These are phyloP conservation scores for Adelphocoris suturalis DNA, from an alignment of 2,888 invertebrate species.

Conservation along the genomic window DNA sequence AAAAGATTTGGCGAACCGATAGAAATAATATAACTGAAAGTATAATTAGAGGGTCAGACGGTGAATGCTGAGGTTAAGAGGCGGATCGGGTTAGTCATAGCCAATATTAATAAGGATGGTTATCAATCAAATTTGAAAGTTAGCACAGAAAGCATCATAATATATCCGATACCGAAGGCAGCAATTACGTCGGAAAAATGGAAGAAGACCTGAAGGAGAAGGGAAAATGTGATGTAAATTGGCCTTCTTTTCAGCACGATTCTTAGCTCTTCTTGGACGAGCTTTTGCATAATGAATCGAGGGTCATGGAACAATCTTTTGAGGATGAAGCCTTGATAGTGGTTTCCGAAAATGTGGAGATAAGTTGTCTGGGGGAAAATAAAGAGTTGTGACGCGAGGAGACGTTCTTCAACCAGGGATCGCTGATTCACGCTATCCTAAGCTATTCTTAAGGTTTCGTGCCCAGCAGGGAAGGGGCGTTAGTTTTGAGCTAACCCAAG, in stretches of 20 bases:
- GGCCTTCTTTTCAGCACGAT: not conserved
- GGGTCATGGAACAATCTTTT: not conserved
- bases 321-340: not conserved
- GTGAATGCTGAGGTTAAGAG: not conserved
- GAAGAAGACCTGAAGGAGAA: not conserved
- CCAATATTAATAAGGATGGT: not conserved
- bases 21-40: not conserved
- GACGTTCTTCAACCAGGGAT: too few species aligned
- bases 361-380: not conserved
- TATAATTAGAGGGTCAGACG: not conserved
- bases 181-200: not conserved
- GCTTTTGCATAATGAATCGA: constrained; percentile 1
- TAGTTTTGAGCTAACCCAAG: too few species aligned
- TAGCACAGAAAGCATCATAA: not conserved
- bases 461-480: too few species aligned
- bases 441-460: too few species aligned
- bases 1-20: not conserved
- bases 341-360: not conserved
- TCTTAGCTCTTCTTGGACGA: not conserved
- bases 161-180: constrained; percentile 12
- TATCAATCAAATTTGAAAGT: constrained; percentile 18
- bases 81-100: not conserved
- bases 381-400: not conserved
- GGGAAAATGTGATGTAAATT: constrained; percentile 5
- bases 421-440: too few species aligned